These are phyloP conservation scores for Limnothrissa miodon DNA, from an alignment of 2,113 vertebrate genomes.

Conservation along the genomic window DNA sequence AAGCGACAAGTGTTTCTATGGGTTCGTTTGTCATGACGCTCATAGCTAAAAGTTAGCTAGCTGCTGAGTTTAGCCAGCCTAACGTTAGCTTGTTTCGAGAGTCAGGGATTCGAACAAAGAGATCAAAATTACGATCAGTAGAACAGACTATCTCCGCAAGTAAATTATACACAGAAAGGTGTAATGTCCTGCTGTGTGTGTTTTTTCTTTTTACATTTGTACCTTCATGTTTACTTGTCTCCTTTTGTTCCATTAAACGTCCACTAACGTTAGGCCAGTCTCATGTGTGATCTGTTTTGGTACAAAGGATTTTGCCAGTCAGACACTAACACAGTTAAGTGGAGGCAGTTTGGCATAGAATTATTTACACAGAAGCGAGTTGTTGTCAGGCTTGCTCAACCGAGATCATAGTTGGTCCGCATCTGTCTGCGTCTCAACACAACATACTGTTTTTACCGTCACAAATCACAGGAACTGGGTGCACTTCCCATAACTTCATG, in stretches of 20 bases:
- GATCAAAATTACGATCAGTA: not conserved
- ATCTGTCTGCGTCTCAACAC: not conserved
- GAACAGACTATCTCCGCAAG: not conserved
- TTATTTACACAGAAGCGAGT: not conserved
- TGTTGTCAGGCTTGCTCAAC: slow-evolving; percentile 5
- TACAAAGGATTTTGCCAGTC: slow-evolving; percentile 17
- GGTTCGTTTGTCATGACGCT: not conserved
- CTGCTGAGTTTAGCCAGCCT: not conserved
- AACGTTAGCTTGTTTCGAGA: not conserved
- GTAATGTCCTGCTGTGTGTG: not conserved
- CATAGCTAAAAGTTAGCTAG: not conserved
- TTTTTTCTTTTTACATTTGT: not conserved
- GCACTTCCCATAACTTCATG: not conserved
- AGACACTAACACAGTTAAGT: not conserved
- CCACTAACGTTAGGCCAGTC: not conserved
- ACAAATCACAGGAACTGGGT: not conserved
- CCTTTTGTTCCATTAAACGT: not conserved
- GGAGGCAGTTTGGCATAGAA: not conserved
- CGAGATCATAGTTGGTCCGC: not conserved
- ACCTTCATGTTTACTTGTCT: not conserved
- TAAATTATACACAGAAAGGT: not conserved
- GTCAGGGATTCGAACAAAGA: slow-evolving; percentile 4
- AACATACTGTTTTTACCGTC: not conserved
- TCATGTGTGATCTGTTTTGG: not conserved
- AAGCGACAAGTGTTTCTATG: not conserved